A percentile compares a stretch with the other conserved stretches of the same genome.
Conservation (phyloP, 2,888 invertebrate genomes). For the Hoplodrina ambigua region DNA sequence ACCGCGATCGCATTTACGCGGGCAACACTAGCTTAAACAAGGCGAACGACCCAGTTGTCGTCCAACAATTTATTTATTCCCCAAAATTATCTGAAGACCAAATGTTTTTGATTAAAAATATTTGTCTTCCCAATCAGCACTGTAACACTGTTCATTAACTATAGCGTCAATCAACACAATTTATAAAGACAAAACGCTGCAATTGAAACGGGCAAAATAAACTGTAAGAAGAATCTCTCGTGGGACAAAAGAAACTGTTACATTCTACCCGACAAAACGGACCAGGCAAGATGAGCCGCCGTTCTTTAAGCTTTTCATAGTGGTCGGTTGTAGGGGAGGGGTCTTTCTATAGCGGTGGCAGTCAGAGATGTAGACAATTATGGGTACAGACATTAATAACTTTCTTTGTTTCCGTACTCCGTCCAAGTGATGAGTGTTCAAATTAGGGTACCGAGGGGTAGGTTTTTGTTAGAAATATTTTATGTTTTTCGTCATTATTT, state of each 20-base stretch:
- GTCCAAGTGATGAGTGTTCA: conserved; percentile 73
- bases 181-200: conserved; percentile 75
- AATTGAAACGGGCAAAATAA: conserved; percentile 78
- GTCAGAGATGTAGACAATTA: conserved; percentile 85
- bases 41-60: conserved; percentile 14
- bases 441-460: conserved; percentile 64
- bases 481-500: conserved; percentile 60
- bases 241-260: conserved; percentile 82
- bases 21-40: not conserved
- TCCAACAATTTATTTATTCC: conserved; percentile 8
- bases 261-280: conserved; percentile 80
- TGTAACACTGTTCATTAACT: conserved; percentile 53
- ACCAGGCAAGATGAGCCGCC: conserved; percentile 71
- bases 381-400: conserved; percentile 87
- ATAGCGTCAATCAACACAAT: conserved; percentile 73
- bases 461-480: conserved; percentile 64
- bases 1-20: too few relatives aligned
- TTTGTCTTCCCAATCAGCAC: conserved; percentile 44
- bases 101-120: conserved; percentile 49
- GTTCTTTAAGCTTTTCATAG: conserved; percentile 56
- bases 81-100: conserved; percentile 2
- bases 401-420: conserved; percentile 84
- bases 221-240: conserved; percentile 77
- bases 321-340: conserved; percentile 62
- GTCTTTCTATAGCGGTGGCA: conserved; percentile 71